Evolutionary conservation across 2,797 vertebrate genomes (phyloP).

Genomic region (Onychomys leucogaster): DNA sequence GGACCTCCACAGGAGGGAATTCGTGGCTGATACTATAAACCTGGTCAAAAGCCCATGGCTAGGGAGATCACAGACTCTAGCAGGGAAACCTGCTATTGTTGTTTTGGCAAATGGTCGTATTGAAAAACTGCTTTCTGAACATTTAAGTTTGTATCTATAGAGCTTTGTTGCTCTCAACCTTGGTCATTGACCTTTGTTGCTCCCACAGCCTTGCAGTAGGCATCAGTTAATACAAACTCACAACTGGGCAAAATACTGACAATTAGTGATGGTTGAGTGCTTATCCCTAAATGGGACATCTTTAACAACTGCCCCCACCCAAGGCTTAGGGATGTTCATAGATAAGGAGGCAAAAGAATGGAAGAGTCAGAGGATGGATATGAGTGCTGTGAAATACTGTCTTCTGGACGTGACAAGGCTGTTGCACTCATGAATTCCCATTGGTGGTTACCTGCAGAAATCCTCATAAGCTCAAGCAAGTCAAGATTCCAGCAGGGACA

Average conservation of each 20-base stretch:
- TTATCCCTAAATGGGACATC: neutral
- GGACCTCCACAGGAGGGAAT: neutral
- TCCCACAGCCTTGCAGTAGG: neutral
- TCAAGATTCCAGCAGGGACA: neutral
- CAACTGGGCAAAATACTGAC: neutral
- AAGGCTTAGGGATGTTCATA: neutral
- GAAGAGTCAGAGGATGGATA: neutral
- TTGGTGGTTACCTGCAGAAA: neutral
- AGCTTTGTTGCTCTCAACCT: neutral
- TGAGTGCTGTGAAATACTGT: neutral
- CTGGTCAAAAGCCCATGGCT: neutral
- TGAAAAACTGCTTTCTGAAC: neutral
- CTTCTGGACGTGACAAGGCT: neutral
- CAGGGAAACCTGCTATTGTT: neutral
- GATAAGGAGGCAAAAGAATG: too few species aligned
- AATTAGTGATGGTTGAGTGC: neutral
- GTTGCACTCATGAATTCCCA: accelerated
- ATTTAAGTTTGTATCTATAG: neutral
- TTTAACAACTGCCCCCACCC: neutral
- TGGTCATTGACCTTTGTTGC: neutral
- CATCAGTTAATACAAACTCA: neutral
- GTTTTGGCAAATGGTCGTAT: neutral
- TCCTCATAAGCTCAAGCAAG: neutral
- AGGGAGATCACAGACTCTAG: neutral
- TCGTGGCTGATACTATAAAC: neutral